A percentile compares a stretch with the other conserved stretches of the same genome.
These are phyloP conservation scores for Calidris pugnax DNA, from an alignment of 2,113 vertebrate genomes.

Conservation along the genomic window DNA sequence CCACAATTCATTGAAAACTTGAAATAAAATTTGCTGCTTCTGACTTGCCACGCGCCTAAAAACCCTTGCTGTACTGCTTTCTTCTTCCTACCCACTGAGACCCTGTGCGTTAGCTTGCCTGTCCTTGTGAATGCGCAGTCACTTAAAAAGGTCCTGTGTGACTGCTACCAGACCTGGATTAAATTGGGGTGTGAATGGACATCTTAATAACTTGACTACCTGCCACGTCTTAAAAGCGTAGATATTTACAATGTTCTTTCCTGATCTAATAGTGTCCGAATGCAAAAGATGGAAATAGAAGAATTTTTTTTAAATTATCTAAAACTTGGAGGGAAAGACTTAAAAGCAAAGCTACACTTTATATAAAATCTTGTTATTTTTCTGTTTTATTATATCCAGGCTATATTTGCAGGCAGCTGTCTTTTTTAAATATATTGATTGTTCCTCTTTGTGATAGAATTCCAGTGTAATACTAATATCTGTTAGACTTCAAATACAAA, in stretches of 20 bases:
- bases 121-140: not conserved
- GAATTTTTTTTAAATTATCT: not conserved
- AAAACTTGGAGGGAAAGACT: not conserved
- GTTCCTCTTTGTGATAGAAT: not conserved
- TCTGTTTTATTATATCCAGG: not conserved
- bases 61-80: not conserved
- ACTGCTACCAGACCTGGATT: not conserved
- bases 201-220: not conserved
- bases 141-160: not conserved
- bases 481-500: not conserved
- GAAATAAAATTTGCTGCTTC: not conserved
- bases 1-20: not conserved
- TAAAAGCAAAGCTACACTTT: not conserved
- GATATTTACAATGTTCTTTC: not conserved
- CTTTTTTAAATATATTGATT: not conserved
- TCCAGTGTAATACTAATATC: not conserved
- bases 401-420: not conserved
- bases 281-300: not conserved
- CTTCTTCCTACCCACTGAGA: rapidly evolving
- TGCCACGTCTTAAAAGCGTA: not conserved
- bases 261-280: not conserved
- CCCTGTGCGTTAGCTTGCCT: not conserved
- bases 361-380: not conserved
- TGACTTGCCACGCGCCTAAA: rapidly evolving
- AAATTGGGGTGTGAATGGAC: not conserved